Base-by-base conservation (phyloP, 1,140 invertebrate genomes). In the Drosophila gunungcola region DNA sequence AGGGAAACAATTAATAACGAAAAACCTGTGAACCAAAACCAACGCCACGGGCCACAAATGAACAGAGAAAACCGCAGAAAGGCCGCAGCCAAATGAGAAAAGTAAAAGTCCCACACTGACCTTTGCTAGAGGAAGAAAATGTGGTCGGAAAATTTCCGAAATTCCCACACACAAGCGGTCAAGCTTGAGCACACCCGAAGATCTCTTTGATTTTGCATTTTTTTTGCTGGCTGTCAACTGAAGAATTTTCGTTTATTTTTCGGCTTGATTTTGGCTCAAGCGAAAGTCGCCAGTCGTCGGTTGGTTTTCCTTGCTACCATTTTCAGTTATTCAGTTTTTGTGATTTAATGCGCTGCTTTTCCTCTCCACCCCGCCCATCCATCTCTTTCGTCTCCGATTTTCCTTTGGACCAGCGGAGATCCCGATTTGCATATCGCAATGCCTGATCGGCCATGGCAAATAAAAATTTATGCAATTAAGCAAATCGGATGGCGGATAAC, bases 381-480 rank as follows among this genome's bases (percentile, higher is more conserved):
- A 53, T 64, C 41, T 53, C 38, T 38, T 41, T 51, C 16, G n/a
- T 32, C 27, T 13, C 32, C n/a, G 4, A 29, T 51, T 52, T 52
- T 53, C 57, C 67, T 48, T 52, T 67, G 74, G 65, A 64, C 46
- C 43, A 32, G 52, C 36, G 11, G 36, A 67, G 61, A 65, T 67
- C 54, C 78, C 45, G 70, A 85, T 85, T 86, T 86, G 83, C 82
- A 86, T 86, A 86, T 86, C 82, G 74, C 75, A 34, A 72, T 78
- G 83, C 82, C 68, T 77, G 83, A 86, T 62, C 52, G 73, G 39
- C 70, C 63, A 73, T 69, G 62, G 77, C 76, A 85, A 86, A 86
- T 86, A 86, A 86, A 86, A 86, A 88, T 86, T 86, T 86, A 86
- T 86, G 82, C 82, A 86, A 86, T 86, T 86, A 86, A 86, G 82